Evolutionary conservation across 2,888 invertebrate species (phyloP).

Genomic region (Rhabditoides inermis): DNA sequence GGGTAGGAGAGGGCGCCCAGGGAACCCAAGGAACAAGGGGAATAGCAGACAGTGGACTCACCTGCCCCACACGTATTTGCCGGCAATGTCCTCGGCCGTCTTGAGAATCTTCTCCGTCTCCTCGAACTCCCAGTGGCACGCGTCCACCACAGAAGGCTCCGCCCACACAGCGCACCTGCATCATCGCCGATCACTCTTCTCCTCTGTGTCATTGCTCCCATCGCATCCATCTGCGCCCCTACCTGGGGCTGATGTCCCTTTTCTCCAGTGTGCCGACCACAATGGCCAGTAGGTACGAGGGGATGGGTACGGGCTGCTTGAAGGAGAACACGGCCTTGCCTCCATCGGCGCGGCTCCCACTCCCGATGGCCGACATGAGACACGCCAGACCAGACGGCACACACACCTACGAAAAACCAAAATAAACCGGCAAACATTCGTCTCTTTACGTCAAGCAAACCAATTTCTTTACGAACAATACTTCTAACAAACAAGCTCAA

Average conservation of each 20-base stretch:
- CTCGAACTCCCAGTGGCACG: slow-evolving; percentile 77
- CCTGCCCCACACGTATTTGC: slow-evolving; percentile 47
- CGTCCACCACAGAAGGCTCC: slow-evolving; percentile 73
- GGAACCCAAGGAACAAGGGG: no score
- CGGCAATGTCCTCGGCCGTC: slow-evolving; percentile 35
- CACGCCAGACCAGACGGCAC: slow-evolving; percentile 71
- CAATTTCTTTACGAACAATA: no score
- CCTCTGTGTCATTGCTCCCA: not conserved
- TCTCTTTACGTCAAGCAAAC: no score
- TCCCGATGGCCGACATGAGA: slow-evolving; percentile 73
- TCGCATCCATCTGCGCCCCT: not conserved
- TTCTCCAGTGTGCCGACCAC: slow-evolving; percentile 73
- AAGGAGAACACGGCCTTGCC: slow-evolving; percentile 36
- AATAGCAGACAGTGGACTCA: no score
- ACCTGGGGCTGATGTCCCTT: slow-evolving; percentile 55
- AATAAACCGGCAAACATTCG: no score
- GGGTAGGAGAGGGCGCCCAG: no score
- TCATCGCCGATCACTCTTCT: not conserved
- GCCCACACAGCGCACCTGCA: slow-evolving; percentile 69
- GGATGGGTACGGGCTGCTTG: slow-evolving; percentile 67
- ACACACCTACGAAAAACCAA: slow-evolving; percentile 65
- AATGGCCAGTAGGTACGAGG: slow-evolving; percentile 79
- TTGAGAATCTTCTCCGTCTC: slow-evolving; percentile 56
- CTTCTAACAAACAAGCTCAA: no score
- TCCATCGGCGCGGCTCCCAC: slow-evolving; percentile 31